A percentile compares a stretch with the other conserved stretches of the same genome.
Evolutionary conservation across 2,113 vertebrate species (phyloP).

Genomic region (Sinocyclocheilus anophthalmus): DNA sequence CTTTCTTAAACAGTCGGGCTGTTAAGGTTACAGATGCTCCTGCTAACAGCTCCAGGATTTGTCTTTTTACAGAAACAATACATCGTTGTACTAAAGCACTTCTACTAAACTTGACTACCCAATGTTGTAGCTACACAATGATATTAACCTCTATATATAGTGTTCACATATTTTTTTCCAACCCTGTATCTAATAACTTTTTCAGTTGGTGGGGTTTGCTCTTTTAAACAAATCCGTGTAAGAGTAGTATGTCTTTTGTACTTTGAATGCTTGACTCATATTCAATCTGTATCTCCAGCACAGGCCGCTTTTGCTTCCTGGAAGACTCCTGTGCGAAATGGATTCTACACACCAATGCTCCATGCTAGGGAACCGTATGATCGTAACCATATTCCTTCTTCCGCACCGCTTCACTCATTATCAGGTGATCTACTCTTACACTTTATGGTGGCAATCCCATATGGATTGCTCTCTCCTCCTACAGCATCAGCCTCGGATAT

Average conservation of each 20-base stretch:
- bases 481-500: too few relatives aligned
- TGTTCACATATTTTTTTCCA: too few relatives aligned
- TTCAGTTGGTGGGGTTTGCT: neutral
- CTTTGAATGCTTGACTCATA: too few relatives aligned
- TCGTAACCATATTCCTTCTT: neutral
- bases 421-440: conserved; percentile 4
- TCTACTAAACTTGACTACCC: too few relatives aligned
- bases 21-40: too few relatives aligned
- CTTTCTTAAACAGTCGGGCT: too few relatives aligned
- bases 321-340: conserved; percentile 93
- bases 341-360: conserved; percentile 94
- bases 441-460: neutral
- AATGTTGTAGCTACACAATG: too few relatives aligned
- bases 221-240: neutral
- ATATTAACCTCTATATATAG: too few relatives aligned
- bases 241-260: neutral
- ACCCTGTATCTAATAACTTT: too few relatives aligned
- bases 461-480: neutral
- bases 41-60: too few relatives aligned
- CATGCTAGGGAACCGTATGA: conserved; percentile 88
- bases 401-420: neutral
- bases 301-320: conserved; percentile 89
- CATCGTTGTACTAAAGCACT: too few relatives aligned
- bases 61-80: too few relatives aligned
- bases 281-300: conserved; percentile 76